Evolutionary conservation across 2,888 invertebrate species (phyloP).

Genomic region (Lobophora halterata): DNA sequence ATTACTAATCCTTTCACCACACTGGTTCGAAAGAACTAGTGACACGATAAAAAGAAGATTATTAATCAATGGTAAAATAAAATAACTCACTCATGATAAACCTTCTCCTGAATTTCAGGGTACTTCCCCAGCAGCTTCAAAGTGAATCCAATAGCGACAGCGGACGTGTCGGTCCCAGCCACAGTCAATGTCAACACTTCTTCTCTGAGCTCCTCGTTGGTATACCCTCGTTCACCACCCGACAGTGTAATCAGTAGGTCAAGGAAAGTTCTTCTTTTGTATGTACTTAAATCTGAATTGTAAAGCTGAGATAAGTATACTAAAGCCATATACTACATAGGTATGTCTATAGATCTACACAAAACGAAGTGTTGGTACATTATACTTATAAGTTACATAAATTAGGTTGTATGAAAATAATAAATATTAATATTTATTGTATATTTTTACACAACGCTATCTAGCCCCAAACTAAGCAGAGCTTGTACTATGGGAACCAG

Average conservation of each 20-base stretch:
- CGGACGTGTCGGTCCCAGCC: slow-evolving; percentile 79
- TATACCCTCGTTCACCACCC: slow-evolving; percentile 71
- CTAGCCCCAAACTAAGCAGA: too few relatives aligned
- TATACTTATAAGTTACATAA: too few relatives aligned
- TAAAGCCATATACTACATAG: background rate
- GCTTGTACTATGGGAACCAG: too few relatives aligned
- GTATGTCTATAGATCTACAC: too few relatives aligned
- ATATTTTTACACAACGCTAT: too few relatives aligned
- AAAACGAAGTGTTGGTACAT: too few relatives aligned
- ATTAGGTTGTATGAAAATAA: too few relatives aligned
- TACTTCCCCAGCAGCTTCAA: slow-evolving; percentile 67
- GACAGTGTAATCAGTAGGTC: slow-evolving; percentile 76
- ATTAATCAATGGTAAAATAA: background rate
- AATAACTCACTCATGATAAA: slow-evolving; percentile 63
- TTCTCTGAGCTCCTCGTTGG: slow-evolving; percentile 76
- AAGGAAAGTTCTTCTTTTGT: slow-evolving; percentile 73
- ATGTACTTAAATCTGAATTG: slow-evolving; percentile 48
- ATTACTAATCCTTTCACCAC: too few relatives aligned
- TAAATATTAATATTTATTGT: too few relatives aligned
- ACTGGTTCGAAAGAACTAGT: too few relatives aligned
- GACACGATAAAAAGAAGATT: background rate
- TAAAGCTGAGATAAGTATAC: background rate
- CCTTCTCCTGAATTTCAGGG: slow-evolving; percentile 69
- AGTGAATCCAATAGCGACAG: slow-evolving; percentile 64
- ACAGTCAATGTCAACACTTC: slow-evolving; percentile 80